A percentile compares a stretch with the other conserved stretches of the same genome.
Evolutionary conservation across 2,797 vertebrate genomes (phyloP).

Genomic region (Pangasius macronema): DNA sequence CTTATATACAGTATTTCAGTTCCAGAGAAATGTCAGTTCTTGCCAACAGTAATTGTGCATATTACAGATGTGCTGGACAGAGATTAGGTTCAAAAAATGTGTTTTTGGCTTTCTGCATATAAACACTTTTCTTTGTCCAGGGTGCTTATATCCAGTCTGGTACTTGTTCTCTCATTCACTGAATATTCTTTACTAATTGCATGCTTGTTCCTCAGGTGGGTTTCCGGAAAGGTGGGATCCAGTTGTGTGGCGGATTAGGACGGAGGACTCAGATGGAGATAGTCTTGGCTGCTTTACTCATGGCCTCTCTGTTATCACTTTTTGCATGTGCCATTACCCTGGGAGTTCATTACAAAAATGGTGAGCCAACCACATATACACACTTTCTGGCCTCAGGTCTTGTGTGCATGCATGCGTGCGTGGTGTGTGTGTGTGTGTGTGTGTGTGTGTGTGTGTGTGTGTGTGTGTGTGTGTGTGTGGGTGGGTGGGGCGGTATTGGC

Average conservation of each 20-base stretch:
- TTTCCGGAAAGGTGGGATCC: constrained; percentile 82
- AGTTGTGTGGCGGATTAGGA: constrained; percentile 73
- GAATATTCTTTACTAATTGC: neutral
- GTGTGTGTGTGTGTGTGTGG: neutral
- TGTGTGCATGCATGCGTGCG: neutral
- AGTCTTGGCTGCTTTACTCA: constrained; percentile 74
- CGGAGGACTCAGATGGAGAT: constrained; percentile 85
- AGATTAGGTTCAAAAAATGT: neutral
- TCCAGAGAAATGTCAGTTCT: neutral
- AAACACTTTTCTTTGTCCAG: neutral
- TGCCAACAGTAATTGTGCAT: too few relatives aligned
- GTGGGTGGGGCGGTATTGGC: neutral
- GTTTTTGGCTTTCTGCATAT: neutral
- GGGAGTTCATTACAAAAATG: constrained; percentile 82
- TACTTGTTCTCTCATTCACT: neutral
- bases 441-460: too few relatives aligned
- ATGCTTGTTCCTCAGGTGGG: constrained; percentile 78
- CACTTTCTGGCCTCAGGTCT: neutral
- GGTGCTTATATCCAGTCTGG: neutral
- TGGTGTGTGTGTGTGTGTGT: neutral
- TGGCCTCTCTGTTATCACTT: constrained; percentile 81
- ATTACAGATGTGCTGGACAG: neutral
- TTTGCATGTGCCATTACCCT: constrained; percentile 80
- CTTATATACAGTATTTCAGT: neutral
- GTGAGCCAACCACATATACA: constrained; percentile 68